Evolutionary conservation across 1,140 invertebrate genomes (phyloP), one percentile per base, ranked within the genome.

Genomic region (Nebria ingens): DNA sequence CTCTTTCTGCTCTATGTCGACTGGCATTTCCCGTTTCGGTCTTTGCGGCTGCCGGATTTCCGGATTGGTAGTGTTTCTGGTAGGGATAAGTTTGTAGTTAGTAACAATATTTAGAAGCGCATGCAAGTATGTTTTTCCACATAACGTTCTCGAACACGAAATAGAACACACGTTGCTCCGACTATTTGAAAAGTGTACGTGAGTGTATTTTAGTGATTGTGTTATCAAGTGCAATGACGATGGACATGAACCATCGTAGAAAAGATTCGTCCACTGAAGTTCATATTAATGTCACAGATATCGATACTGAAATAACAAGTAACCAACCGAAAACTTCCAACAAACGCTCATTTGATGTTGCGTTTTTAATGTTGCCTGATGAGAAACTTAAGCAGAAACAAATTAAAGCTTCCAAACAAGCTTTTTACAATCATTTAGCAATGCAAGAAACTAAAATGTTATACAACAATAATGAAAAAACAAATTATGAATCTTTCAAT

Each of bases 331-430:
- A 62, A 53, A 21, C 71, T 4, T 67, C 73, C 2, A 71, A 78
- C 19, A 91, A 91, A 62, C 72, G 89, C 13, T 86, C 87, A 11
- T 92, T 92, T 62, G 89, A 93, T 65, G 89, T 93, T 0, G 89
- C 89, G 1, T 92, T 92, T 59, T 70, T 93, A 2, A 89, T 91
- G 73, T 85, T 88, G 62, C 88, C 88, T 1, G 88, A 90, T 60
- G 88, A 91, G 53, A 87, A 88, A 63, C 66, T 84, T 40, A 80
- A 82, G 29, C 78, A 82, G 51, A 82, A 84, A 61, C 80, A 84
- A 61, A 77, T 71, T 13, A 66, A 66, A 52, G 21, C 64, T 17
- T 17, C 51, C 2, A 65, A 58, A 45, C 60, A 57, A 42, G 55
- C 17, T 4, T 45, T 45, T 17, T 45, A 45, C 17, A 45, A 17